Conservation (phyloP, 1,140 invertebrate species). For the Ruditapes philippinarum region DNA sequence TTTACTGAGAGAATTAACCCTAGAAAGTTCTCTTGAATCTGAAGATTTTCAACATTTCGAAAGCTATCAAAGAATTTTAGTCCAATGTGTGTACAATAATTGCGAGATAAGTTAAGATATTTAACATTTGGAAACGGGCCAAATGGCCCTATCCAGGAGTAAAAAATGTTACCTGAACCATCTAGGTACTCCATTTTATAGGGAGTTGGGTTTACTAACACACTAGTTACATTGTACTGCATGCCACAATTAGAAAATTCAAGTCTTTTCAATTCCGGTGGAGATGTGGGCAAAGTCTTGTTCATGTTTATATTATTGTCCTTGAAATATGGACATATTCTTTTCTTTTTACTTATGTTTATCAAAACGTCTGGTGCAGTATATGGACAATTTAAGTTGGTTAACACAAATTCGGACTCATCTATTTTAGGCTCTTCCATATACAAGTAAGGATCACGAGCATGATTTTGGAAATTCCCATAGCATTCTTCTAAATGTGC, state of each 20-base stretch:
- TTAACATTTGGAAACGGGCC: conserved; percentile 21
- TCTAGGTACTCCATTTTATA: conserved; percentile 3
- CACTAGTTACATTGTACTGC: neutral
- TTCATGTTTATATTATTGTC: neutral
- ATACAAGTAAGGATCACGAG: neutral
- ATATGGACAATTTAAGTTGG: neutral
- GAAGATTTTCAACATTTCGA: conserved; percentile 16
- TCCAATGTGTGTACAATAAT: conserved; percentile 16
- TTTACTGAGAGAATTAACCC: neutral
- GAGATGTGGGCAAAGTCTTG: neutral
- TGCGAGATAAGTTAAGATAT: conserved; percentile 38
- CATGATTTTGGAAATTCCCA: neutral
- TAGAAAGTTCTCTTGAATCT: conserved; percentile 35
- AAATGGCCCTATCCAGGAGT: neutral
- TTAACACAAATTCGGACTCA: neutral
- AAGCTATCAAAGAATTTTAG: neutral
- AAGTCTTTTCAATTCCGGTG: neutral
- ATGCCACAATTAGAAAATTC: neutral
- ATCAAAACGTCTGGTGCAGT: neutral
- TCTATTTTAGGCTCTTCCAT: neutral
- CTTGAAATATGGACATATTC: neutral
- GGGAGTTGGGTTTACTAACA: neutral
- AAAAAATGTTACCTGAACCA: conserved; percentile 13
- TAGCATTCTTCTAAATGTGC: neutral
- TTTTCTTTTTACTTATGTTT: neutral